Evolutionary conservation across 2,888 invertebrate genomes (phyloP).

Genomic region (Nemurella pictetii): DNA sequence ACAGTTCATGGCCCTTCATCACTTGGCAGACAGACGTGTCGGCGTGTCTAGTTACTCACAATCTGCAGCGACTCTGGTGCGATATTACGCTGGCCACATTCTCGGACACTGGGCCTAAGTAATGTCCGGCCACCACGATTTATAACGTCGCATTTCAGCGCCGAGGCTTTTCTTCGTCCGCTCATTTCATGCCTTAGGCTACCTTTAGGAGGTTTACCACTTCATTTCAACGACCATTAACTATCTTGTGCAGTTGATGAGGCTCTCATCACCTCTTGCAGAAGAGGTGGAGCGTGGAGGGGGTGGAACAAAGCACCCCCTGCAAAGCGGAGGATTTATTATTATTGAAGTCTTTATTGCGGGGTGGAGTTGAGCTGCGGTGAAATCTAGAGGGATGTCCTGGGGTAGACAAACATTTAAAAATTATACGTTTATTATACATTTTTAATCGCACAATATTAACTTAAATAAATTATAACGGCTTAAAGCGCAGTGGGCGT

Average conservation of each 20-base stretch:
- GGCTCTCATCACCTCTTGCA: slow-evolving; percentile 29
- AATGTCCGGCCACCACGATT: slow-evolving; percentile 15
- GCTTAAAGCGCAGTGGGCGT: neutral
- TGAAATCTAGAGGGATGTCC: slow-evolving; percentile 9
- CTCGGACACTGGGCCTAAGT: slow-evolving; percentile 1
- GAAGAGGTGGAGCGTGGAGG: neutral
- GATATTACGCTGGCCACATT: slow-evolving; percentile 6
- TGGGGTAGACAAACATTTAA: slow-evolving; percentile 7
- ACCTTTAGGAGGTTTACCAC: slow-evolving; percentile 32
- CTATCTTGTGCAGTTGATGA: slow-evolving; percentile 26
- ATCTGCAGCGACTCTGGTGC: neutral
- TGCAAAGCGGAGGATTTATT: slow-evolving; percentile 17
- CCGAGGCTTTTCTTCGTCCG: slow-evolving; percentile 23
- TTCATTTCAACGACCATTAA: slow-evolving; percentile 34
- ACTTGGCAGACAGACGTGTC: slow-evolving; percentile 9
- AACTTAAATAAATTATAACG: neutral
- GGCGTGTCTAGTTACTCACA: slow-evolving; percentile 15
- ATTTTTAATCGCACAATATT: slow-evolving; percentile 5
- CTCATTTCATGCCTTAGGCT: slow-evolving; percentile 27
- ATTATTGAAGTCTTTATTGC: slow-evolving; percentile 18
- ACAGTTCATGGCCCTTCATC: slow-evolving; percentile 11
- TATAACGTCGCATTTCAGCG: slow-evolving; percentile 26
- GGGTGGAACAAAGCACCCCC: neutral
- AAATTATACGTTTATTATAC: slow-evolving; percentile 20
- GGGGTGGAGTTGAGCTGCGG: neutral